Conservation (phyloP, 2,113 vertebrate species). For the Mesitornis unicolor region DNA sequence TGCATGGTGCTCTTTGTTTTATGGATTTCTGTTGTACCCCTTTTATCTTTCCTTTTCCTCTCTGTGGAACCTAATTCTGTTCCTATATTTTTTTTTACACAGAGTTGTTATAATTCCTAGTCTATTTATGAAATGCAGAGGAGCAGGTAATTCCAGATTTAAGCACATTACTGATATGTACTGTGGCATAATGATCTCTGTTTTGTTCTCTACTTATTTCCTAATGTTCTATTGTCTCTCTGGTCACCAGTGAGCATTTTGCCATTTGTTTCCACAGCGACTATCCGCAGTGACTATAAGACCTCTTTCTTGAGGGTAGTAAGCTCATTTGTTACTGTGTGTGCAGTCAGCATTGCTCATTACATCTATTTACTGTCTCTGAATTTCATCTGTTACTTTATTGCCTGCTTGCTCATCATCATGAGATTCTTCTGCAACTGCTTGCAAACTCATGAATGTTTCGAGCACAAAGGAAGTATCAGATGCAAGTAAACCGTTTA, state of each 20-base stretch:
- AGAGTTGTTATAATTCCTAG: fast-evolving
- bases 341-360: neutral
- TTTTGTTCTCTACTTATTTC: neutral
- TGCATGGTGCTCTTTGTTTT: neutral
- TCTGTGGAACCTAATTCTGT: neutral
- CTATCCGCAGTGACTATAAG: neutral
- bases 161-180: neutral
- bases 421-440: neutral
- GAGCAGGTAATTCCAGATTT: neutral
- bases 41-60: neutral
- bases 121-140: neutral
- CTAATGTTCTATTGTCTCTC: neutral
- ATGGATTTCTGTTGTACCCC: neutral
- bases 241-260: neutral
- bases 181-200: neutral
- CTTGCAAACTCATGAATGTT: neutral
- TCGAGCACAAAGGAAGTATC: neutral
- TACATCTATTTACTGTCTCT: neutral
- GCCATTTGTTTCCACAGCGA: neutral
- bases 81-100: neutral
- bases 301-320: neutral
- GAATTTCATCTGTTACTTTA: neutral
- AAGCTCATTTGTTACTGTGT: neutral
- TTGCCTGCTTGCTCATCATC: neutral
- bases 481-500: neutral